Evolutionary conservation across 2,888 invertebrate genomes (phyloP).

Genomic region (Clanis bilineata): DNA sequence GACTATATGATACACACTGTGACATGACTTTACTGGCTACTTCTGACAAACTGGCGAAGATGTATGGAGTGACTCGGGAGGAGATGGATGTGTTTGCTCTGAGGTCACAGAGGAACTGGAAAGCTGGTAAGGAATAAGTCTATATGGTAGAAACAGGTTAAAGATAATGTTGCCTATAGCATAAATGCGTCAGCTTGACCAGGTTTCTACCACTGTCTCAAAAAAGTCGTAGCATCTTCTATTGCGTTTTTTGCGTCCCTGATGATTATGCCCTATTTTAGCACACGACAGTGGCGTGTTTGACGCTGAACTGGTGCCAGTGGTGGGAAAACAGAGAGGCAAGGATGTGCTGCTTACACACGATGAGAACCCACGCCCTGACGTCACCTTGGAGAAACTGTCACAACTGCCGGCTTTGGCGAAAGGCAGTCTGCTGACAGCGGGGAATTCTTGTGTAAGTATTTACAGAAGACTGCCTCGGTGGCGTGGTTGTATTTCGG

Average conservation of each 20-base stretch:
- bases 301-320: constrained; percentile 16
- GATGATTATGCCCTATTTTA: no score
- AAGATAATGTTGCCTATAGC: no score
- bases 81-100: constrained; percentile 25
- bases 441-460: constrained; percentile 19
- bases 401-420: neutral
- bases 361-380: constrained; percentile 19
- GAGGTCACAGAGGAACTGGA: constrained; percentile 25
- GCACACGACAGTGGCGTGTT: constrained; percentile 17
- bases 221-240: no score
- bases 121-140: constrained; percentile 19
- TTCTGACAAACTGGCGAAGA: constrained; percentile 20
- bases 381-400: constrained; percentile 14
- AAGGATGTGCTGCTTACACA: neutral
- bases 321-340: constrained; percentile 10
- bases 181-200: no score
- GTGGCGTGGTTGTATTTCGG: no score
- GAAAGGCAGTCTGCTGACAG: constrained; percentile 12
- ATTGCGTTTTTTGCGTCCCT: no score
- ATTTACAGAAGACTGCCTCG: neutral
- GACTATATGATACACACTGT: constrained; percentile 15
- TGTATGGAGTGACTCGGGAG: constrained; percentile 17
- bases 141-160: no score
- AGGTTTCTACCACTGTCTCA: no score
- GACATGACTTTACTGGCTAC: constrained; percentile 9